A percentile compares a stretch with the other conserved stretches of the same genome.
Conservation (phyloP, 2,797 vertebrate genomes). For the Zenarchopterus dispar region DNA sequence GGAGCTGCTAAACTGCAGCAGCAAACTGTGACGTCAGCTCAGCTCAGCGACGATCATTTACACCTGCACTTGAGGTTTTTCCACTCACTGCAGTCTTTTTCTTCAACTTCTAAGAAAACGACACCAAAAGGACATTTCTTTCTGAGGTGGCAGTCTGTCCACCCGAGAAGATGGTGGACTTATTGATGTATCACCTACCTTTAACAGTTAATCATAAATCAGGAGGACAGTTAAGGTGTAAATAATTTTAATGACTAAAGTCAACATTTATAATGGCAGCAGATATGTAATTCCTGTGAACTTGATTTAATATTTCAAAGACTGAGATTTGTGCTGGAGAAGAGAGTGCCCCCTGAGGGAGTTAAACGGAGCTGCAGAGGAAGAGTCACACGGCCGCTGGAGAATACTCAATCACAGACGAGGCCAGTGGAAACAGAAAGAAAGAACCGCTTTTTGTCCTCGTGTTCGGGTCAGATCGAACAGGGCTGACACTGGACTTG, state of each 20-base stretch:
- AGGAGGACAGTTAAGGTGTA: too few species aligned
- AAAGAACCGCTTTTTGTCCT: slow-evolving; percentile 7
- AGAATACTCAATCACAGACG: slow-evolving; percentile 15
- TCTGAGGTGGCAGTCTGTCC: too few species aligned
- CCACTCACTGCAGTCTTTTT: too few species aligned
- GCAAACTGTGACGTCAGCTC: too few species aligned
- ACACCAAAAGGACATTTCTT: too few species aligned
- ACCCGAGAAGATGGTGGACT: too few species aligned
- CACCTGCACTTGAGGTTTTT: too few species aligned
- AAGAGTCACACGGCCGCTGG: slow-evolving; percentile 12
- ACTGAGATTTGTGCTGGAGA: slow-evolving; percentile 32
- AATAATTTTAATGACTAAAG: background rate
- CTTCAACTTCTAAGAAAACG: too few species aligned
- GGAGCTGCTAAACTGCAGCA: too few species aligned
- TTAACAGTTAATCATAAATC: too few species aligned
- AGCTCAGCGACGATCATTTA: too few species aligned
- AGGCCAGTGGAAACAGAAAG: slow-evolving; percentile 3
- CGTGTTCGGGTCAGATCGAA: slow-evolving; percentile 45
- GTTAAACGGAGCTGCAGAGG: slow-evolving; percentile 34
- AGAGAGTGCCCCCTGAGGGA: slow-evolving; percentile 46
- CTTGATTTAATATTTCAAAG: slow-evolving; percentile 56
- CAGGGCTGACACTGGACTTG: slow-evolving; percentile 41
- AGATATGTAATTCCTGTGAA: slow-evolving; percentile 63
- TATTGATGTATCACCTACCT: too few species aligned
- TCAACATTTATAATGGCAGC: slow-evolving; percentile 31